Evolutionary conservation across 2,797 vertebrate species (phyloP), one percentile per base, ranked within the genome.

Genomic region (Gobionotothen gibberifrons): DNA sequence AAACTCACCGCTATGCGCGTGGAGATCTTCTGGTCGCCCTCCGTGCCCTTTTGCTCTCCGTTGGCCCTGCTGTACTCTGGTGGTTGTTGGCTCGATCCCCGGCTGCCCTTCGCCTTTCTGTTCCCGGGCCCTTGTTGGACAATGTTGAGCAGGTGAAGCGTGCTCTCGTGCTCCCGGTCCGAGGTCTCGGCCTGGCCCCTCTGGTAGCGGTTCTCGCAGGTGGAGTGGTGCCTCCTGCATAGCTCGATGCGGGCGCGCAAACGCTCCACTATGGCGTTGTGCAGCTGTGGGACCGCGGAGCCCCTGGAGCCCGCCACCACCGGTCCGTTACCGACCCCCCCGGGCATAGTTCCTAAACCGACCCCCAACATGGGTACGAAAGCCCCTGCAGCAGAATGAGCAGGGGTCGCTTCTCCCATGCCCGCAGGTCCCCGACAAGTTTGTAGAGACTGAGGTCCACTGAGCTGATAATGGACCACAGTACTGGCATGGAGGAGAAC

Each of bases 251-350:
- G 96, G 78, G 97, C 97, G 76, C 98, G 95, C 60, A 99, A 83
- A 58, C 98, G 96, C 91, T 99, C 97, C 90, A 99, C 98, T 44
- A 99, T 98, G 74, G 97, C 97, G 79, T 95, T 98, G 93, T 98
- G 97, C 78, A 98, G 93, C 84, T 96, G 95, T 9, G 97, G 97
- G 56, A 96, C 94, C 46, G 95, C 94, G 3, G 95, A 90, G 62
- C 94, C 94, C 36, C 95, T 92, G 72, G 95, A 89, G 54, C 94
- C 78, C 89, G 94, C 88, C 64, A 54, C 83, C 74, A 91, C 89
- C 48, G 85, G 68, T 89, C 90, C 87, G 69, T 2, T 56, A 84
- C 86, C 92, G 77, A 89, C 94, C 58, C 87, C 85, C 2, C 86
- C 87, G 82, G 94, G 90, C 78, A 94, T 91, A 6, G 95, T 68